Evolutionary conservation across 2,113 vertebrate genomes (phyloP), one percentile per base, ranked within the genome.

Genomic region (Hippocampus abdominalis): DNA sequence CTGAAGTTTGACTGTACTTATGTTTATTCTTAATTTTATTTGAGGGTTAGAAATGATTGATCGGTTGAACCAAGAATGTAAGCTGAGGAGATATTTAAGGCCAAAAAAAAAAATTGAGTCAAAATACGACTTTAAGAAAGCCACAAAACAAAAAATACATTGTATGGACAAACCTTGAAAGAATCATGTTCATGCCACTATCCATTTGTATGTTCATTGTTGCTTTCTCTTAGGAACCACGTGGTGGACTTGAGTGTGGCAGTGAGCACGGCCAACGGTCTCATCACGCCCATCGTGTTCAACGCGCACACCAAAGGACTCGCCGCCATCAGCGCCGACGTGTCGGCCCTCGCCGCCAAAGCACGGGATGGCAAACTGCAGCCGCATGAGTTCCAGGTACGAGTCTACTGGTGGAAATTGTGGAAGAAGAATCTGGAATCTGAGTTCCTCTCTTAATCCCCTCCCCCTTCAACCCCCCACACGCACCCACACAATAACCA

Each of bases 231-330:
- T 90, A 99, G 97, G 90, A 96, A 99, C 65, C 97, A 99, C 0
- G 95, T 98, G 70, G 97, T 98, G 73, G 97, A 99, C 5, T 66
- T 99, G 53, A 98, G 90, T 0, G 93, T 99, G 40, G 97, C 97
- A 0, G 97, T 99, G 64, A 99, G 95, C 78, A 98, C 97, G 3
- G 89, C 94, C 15, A 93, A 76, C 8, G 97, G 97, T 54, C 95
- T 99, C 63, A 98, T 98, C 86, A 98, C 97, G 0, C 97, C 97
- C n/a, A 98, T 98, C 39, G 95, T 99, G 59, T 98, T 97, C 73
- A 98, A 98, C 0, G 94, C 97, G 2, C 96, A 99, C 82, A 90
- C 93, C 79, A 98, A 98, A 86, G 97, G 97, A 60, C 90, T 99
- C 79, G 93, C 88, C 21, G 81, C 93, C 79, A 98, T 99, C 75